Evolutionary conservation across 2,888 invertebrate species (phyloP).

Genomic region (Boloria selene): DNA sequence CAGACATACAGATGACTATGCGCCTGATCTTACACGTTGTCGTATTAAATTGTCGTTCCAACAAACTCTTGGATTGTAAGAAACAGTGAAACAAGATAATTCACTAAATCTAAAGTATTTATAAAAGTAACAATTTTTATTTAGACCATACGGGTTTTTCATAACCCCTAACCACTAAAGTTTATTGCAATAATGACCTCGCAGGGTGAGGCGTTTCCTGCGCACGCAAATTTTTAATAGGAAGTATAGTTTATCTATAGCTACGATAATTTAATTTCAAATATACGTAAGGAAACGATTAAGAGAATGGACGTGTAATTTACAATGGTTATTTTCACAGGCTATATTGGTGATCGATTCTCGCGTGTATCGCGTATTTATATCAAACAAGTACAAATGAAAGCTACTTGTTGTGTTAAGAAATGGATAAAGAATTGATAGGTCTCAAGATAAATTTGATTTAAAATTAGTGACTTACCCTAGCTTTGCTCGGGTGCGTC

Average conservation of each 20-base stretch:
- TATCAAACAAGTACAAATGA: too few relatives aligned
- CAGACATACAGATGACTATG: too few relatives aligned
- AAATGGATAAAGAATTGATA: too few relatives aligned
- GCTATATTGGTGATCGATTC: not conserved
- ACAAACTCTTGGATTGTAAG: too few relatives aligned
- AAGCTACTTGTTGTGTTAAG: too few relatives aligned
- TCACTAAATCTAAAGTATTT: too few relatives aligned
- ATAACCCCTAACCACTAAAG: conserved; percentile 1
- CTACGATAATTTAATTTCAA: conserved; percentile 18
- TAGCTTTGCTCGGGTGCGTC: too few relatives aligned
- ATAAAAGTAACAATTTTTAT: not conserved
- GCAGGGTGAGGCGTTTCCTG: conserved; percentile 25
- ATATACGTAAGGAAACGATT: conserved; percentile 13
- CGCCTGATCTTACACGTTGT: too few relatives aligned
- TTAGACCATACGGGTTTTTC: conserved; percentile 1
- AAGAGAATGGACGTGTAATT: not conserved
- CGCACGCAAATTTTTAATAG: conserved; percentile 35
- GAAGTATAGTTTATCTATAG: conserved; percentile 28
- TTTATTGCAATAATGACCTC: conserved; percentile 15
- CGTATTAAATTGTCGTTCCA: too few relatives aligned
- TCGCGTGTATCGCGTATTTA: not conserved
- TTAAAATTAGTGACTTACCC: too few relatives aligned
- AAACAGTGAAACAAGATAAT: too few relatives aligned
- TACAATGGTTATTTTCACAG: not conserved
- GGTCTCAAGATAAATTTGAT: too few relatives aligned